Conservation (phyloP, 2,888 invertebrate species). For the Mythimna vitellina region DNA sequence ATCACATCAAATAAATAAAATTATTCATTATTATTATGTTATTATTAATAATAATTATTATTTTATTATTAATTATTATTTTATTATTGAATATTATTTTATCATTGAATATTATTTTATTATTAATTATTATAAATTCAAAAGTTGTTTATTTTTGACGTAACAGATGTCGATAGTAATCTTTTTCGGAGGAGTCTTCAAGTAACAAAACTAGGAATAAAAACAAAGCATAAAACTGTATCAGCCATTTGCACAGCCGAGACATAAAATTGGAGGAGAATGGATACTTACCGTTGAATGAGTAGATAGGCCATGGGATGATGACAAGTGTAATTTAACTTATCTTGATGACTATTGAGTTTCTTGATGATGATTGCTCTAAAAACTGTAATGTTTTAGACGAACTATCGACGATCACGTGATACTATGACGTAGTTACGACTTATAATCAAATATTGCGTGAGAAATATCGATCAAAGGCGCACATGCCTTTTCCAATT, state of each 20-base stretch:
- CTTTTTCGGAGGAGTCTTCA: neutral
- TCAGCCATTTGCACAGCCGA: constrained; percentile 33
- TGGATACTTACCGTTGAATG: constrained; percentile 29
- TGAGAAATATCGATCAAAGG: constrained; percentile 11
- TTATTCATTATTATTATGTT: too few relatives aligned
- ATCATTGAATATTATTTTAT: too few relatives aligned
- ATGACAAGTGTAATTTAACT: constrained; percentile 19
- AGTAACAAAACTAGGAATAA: constrained; percentile 20
- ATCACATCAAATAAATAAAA: too few relatives aligned
- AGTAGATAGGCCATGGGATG: constrained; percentile 25
- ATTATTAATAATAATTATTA: too few relatives aligned
- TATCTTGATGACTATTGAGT: constrained; percentile 17
- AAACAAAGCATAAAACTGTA: constrained; percentile 39
- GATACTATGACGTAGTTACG: neutral
- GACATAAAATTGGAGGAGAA: constrained; percentile 39
- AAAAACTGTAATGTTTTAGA: constrained; percentile 4
- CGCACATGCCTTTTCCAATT: neutral
- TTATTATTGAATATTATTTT: too few relatives aligned
- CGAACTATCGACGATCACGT: neutral
- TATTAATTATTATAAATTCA: neutral
- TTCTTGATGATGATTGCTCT: constrained; percentile 16
- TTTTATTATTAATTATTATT: too few relatives aligned
- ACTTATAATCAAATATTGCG: neutral
- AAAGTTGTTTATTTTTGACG: neutral
- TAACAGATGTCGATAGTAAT: neutral